Percentiles rank a stretch among this genome's conserved stretches.
Conservation (phyloP, 2,888 invertebrate genomes). For the Eueremaeus valkanovi region DNA sequence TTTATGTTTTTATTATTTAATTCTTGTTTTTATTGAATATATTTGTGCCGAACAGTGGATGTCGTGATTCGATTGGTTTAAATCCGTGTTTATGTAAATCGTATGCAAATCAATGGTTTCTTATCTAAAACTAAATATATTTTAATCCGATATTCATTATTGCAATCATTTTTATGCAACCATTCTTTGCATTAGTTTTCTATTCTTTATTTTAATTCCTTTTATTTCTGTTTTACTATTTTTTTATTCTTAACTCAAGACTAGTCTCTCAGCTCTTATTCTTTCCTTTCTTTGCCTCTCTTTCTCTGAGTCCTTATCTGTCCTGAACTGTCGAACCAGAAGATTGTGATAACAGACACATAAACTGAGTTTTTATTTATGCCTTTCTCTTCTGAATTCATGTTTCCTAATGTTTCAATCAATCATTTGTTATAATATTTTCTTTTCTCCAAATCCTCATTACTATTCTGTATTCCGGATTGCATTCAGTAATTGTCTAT, state of each 20-base stretch:
- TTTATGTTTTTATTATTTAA: background rate
- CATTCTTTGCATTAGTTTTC: background rate
- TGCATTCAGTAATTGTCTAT: conserved; percentile 6
- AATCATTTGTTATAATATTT: conserved; percentile 14
- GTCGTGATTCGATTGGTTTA: background rate
- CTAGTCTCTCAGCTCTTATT: background rate
- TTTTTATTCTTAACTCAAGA: background rate
- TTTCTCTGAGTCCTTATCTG: background rate
- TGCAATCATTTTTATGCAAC: background rate
- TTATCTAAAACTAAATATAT: background rate
- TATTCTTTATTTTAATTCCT: background rate
- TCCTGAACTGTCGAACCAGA: background rate
- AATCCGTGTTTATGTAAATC: background rate
- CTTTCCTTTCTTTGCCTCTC: too few species aligned
- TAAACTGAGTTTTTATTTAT: background rate
- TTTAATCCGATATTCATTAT: background rate
- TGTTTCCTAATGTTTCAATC: conserved; percentile 13
- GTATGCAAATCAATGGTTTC: background rate
- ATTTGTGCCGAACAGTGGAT: background rate
- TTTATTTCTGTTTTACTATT: background rate
- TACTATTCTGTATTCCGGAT: background rate
- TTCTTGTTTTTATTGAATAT: too few species aligned
- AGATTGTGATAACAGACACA: background rate
- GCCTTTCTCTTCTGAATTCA: background rate
- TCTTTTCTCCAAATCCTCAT: background rate